These are phyloP conservation scores for Upupa epops DNA, from an alignment of 2,113 vertebrate species.

Conservation along the genomic window DNA sequence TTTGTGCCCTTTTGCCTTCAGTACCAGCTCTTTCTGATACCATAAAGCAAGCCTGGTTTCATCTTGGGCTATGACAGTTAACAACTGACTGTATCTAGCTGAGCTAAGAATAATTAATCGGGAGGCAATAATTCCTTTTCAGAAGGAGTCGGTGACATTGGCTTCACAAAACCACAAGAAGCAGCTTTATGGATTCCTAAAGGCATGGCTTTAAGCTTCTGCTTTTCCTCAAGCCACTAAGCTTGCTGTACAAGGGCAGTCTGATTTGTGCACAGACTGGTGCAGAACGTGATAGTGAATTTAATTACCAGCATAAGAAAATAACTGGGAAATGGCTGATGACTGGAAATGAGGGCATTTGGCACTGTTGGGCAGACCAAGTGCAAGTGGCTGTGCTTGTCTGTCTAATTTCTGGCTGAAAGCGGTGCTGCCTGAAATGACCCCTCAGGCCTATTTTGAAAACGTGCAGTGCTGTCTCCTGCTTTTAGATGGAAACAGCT, in stretches of 20 bases:
- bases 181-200: background rate
- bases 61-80: conserved; percentile 11
- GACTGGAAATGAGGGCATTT: background rate
- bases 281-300: background rate
- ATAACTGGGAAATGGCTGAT: background rate
- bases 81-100: background rate
- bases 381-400: background rate
- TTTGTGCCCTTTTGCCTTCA: background rate
- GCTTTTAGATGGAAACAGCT: background rate
- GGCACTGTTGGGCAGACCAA: background rate
- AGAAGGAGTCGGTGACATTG: background rate
- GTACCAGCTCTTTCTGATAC: background rate
- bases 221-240: background rate
- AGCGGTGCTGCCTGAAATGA: background rate
- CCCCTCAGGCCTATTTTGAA: rapidly evolving
- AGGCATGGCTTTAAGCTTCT: background rate
- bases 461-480: rapidly evolving
- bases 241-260: background rate
- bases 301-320: background rate
- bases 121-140: background rate
- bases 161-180: background rate
- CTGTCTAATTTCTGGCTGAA: background rate
- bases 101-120: background rate
- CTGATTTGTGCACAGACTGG: background rate
- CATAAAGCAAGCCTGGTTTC: background rate